Conservation (phyloP, 2,797 vertebrate genomes). For the Dendrocincla fuliginosa region DNA sequence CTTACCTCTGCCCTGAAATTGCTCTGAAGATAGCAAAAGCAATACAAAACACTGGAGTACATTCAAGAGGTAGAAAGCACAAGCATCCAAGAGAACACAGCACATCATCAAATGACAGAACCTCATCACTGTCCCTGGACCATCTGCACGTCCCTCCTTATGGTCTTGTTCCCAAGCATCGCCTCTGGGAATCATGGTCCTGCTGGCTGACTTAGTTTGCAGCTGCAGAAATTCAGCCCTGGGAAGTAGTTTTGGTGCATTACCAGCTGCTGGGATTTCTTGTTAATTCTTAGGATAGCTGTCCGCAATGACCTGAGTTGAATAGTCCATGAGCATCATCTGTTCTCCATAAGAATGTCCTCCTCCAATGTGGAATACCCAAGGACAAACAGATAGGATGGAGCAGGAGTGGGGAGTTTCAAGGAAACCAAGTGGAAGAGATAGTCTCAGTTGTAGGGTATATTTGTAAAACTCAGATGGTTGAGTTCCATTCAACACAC, state of each 20-base stretch:
- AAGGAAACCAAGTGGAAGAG: not conserved
- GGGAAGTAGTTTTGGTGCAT: not conserved
- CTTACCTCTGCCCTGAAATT: not conserved
- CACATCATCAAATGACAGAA: not conserved
- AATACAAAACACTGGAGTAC: not conserved
- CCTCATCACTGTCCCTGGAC: not conserved
- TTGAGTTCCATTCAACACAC: not conserved
- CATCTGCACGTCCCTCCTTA: not conserved
- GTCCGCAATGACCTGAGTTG: not conserved
- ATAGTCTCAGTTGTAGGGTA: not conserved
- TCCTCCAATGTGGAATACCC: not conserved
- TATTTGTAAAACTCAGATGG: not conserved
- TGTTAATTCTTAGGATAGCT: not conserved
- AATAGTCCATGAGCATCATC: not conserved
- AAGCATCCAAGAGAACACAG: not conserved
- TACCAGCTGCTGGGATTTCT: not conserved
- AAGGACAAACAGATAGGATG: not conserved
- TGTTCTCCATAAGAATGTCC: not conserved
- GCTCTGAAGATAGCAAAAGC: not conserved
- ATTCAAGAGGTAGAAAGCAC: not conserved
- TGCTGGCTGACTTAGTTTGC: not conserved
- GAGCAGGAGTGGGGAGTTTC: not conserved
- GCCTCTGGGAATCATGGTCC: not conserved
- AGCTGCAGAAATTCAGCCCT: slow-evolving; percentile 15
- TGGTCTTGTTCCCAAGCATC: not conserved